phyloP scores from a whole-genome alignment of 2,888 invertebrate species.

The Trichogramma dendrolimi region DNA sequence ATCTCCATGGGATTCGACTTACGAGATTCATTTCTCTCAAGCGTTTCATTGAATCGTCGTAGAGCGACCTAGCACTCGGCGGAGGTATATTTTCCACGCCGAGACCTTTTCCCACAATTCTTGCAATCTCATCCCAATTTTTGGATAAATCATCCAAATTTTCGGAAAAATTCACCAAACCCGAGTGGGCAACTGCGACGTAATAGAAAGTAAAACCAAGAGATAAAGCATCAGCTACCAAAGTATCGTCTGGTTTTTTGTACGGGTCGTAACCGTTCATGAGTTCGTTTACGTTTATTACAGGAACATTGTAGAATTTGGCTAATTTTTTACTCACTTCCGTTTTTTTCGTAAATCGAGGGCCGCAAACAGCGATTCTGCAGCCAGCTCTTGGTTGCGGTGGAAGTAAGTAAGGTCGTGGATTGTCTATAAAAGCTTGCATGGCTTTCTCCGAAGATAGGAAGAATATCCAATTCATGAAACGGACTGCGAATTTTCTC shows the following conservation, averaged over 20 bases:
- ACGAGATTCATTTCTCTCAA: too few relatives aligned
- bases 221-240: neutral
- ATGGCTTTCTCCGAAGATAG: constrained; percentile 56
- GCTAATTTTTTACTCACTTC: constrained; percentile 58
- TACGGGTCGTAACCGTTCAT: neutral
- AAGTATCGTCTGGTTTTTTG: neutral
- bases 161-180: constrained; percentile 37
- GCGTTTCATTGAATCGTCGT: too few relatives aligned
- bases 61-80: too few relatives aligned
- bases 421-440: constrained; percentile 60
- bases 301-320: constrained; percentile 54
- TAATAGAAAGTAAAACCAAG: neutral
- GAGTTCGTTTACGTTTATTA: constrained; percentile 49
- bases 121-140: constrained; percentile 24
- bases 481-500: constrained; percentile 57
- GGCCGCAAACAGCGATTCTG: constrained; percentile 61
- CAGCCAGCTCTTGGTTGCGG: constrained; percentile 60
- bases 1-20: too few relatives aligned
- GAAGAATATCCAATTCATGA: constrained; percentile 62
- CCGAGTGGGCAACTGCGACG: too few relatives aligned
- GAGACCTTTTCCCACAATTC: constrained; percentile 28
- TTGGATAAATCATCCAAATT: constrained; percentile 45
- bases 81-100: too few relatives aligned
- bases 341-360: constrained; percentile 60
- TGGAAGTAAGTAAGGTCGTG: constrained; percentile 59